Conservation (phyloP, 1,140 invertebrate species). For the Samia ricini region DNA sequence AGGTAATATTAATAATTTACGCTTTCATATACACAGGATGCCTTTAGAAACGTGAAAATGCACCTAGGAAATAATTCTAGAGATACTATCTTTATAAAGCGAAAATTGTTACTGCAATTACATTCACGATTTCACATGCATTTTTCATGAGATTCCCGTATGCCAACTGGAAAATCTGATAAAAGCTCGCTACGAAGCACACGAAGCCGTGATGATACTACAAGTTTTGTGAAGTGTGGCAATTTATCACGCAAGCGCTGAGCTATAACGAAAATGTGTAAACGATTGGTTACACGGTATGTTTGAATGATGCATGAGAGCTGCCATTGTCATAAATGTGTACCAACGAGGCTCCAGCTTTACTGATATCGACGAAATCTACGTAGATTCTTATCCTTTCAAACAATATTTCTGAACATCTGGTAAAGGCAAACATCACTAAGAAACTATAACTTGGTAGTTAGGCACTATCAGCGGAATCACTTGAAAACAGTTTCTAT, state of each 20-base stretch:
- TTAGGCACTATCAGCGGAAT: no score
- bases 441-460: no score
- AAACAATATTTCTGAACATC: no score
- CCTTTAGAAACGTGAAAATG: no score
- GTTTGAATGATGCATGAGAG: constrained; percentile 38
- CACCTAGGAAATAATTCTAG: neutral
- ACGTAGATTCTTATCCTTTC: no score
- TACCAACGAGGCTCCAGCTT: constrained; percentile 20
- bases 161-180: constrained; percentile 39
- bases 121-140: constrained; percentile 26
- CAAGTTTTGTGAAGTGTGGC: constrained; percentile 43
- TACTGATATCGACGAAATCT: constrained; percentile 27
- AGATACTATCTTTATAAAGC: constrained; percentile 6
- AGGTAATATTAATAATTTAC: no score
- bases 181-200: constrained; percentile 31
- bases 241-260: constrained; percentile 44
- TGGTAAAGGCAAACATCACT: no score
- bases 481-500: no score
- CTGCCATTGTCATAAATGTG: constrained; percentile 22
- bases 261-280: constrained; percentile 35
- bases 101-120: constrained; percentile 34
- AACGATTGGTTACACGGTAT: constrained; percentile 43
- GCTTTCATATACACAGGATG: no score
- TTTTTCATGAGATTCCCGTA: constrained; percentile 35
- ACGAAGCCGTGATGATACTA: constrained; percentile 41